Percentiles rank a stretch among this genome's conserved stretches.
Evolutionary conservation across 2,888 invertebrate genomes (phyloP).

Genomic region (Philereme transversata): DNA sequence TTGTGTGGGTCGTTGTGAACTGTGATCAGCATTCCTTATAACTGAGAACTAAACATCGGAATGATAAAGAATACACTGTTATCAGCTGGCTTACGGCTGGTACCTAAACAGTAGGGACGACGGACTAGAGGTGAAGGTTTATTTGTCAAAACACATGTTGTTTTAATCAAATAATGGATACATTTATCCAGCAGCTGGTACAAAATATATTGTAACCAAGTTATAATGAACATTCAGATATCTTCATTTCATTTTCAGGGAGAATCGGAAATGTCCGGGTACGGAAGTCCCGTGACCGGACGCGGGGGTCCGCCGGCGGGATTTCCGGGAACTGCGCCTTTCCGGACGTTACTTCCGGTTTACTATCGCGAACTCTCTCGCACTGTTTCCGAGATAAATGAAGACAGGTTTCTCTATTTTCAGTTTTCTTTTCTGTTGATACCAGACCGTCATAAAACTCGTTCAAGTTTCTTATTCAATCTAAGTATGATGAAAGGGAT

Average conservation of each 20-base stretch:
- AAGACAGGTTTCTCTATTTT: neutral
- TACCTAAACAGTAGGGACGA: too few species aligned
- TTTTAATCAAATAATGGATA: too few species aligned
- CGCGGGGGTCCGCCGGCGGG: constrained; percentile 43
- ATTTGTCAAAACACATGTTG: neutral
- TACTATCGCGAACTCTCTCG: constrained; percentile 48
- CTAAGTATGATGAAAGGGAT: too few species aligned
- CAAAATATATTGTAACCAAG: too few species aligned
- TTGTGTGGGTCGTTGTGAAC: too few species aligned
- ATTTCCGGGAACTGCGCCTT: constrained; percentile 60
- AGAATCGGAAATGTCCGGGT: constrained; percentile 51
- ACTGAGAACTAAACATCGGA: constrained; percentile 2
- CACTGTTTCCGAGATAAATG: neutral
- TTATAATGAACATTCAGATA: constrained; percentile 13
- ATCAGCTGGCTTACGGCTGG: neutral
- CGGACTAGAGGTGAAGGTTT: neutral
- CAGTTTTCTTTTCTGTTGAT: too few species aligned
- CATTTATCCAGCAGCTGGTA: too few species aligned
- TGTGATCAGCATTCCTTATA: too few species aligned
- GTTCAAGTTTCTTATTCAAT: too few species aligned
- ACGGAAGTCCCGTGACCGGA: constrained; percentile 66
- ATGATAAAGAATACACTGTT: neutral
- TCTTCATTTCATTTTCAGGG: constrained; percentile 38
- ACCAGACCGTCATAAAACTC: too few species aligned
- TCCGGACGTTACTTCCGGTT: constrained; percentile 63